Base-by-base conservation (phyloP, 2,888 invertebrate species). In the Seladonia tumulorum region DNA sequence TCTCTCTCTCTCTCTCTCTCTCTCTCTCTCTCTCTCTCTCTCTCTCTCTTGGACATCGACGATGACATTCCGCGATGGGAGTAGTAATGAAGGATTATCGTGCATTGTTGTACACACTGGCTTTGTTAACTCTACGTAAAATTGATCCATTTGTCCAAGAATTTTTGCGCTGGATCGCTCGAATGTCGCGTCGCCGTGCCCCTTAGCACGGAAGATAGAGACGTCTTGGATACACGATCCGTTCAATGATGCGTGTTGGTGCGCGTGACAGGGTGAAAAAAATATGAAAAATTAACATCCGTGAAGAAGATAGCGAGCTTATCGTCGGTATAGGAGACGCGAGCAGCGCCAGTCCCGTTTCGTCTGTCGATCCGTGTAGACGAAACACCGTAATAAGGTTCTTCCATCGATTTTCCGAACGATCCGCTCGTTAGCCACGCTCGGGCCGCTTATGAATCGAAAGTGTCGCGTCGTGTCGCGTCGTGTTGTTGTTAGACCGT, bases 211-310 rank as follows among this genome's bases (percentile, higher is more conserved):
- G 10, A 25, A 42, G 81, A 85, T 68, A 80, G 79, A 79, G 45
- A 74, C 72, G 77, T 77, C 74, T 68, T 60, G 35, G 39, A 49
- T 53, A 39, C 63, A 66, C 42, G 39, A 71, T 63, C n/a, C 72
- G 68, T 39, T 39, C n/a, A 25, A 2, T n/a, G 39, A 79, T 74
- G 53, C 63, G 76, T 72, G 76, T 78, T 81, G 53, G 66, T 79
- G 68, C 71, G 53, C 80, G 42, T 76, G 70, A 39, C 45, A 75
- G 49, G 18, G 0, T 68, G 39, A 60, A 35, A 60, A 35, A 45
- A 63, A 49, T 18, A 86, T 85, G 90, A 92, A 92, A 91, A 86
- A 90, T 84, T 88, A 87, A 91, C 91, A 92, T 93, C 92, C 93
- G 92, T 76, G 89, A 81, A 85, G 87, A 88, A 91, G 91, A 92